Base-by-base conservation (phyloP, 2,113 vertebrate species). In the Promerops cafer region DNA sequence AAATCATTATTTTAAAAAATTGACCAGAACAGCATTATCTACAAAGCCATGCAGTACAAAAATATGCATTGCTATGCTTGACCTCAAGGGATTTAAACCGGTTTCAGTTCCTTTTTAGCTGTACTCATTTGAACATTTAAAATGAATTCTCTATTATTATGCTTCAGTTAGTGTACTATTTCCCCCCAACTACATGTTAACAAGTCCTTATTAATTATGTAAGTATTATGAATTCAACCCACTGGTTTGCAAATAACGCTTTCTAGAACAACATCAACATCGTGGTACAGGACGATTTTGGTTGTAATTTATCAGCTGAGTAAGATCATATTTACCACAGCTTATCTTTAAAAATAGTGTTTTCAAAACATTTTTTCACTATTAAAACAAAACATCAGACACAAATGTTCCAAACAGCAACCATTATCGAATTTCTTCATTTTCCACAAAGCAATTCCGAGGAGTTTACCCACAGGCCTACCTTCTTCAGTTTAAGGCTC, bases 401-500 rank as follows among this genome's bases (percentile, higher is more conserved):
- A 81, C 23, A 95, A 79, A 17, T 33, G 33, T 85, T 94, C 83
- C 87, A 85, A 91, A 93, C 70, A 95, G 74, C 69, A 92, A 87
- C 57, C 35, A 75, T n/a, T 75, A 95, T 4, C 61, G 90, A 90
- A 95, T 80, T 57, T 69, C 85, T 92, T 92, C 77, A 95, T 86
- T 97, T 94, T 91, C 93, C 90, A 94, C 68, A 74, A 96, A 96
- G 90, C 5, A 44, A 91, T 88, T 93, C 93, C 56, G 92, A 96
- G 87, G 95, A 93, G 70, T 97, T 95, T 97, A 97, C 84, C 93
- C 93, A 97, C 40, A 85, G 92, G 95, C 95, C 95, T 97, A 96
- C 95, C 93, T 97, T 96, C 92, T 96, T 97, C 94, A 91, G 94
- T 79, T 97, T 91, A 97, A 97, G 90, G 95, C 71, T 96, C 85